Conservation (phyloP, 2,113 vertebrate species). For the Hippocampus comes region DNA sequence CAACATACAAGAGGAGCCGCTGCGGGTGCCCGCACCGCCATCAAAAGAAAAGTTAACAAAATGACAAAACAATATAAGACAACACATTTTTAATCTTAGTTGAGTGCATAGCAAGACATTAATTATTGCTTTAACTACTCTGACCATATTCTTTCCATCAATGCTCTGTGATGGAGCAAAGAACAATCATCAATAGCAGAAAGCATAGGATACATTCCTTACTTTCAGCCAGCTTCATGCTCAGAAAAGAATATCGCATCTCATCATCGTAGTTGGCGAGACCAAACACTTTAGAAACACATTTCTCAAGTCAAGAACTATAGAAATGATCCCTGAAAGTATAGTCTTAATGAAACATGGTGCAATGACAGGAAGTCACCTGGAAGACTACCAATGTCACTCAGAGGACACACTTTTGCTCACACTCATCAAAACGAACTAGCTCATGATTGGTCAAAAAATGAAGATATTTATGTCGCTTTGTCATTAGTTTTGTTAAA, state of each 20-base stretch:
- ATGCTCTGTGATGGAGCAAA: too few species aligned
- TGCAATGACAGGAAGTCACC: accelerated
- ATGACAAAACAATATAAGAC: too few species aligned
- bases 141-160: too few species aligned
- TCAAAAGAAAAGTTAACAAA: too few species aligned
- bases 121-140: too few species aligned
- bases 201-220: neutral
- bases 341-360: neutral
- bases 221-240: neutral
- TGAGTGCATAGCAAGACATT: too few species aligned
- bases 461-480: too few species aligned
- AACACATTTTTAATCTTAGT: too few species aligned
- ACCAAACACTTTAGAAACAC: constrained; percentile 58
- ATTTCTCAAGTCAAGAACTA: constrained; percentile 60
- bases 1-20: too few species aligned
- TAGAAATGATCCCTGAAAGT: neutral
- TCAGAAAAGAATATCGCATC: constrained; percentile 43
- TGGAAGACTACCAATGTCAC: neutral
- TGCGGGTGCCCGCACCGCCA: too few species aligned
- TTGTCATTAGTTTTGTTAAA: too few species aligned
- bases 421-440: neutral
- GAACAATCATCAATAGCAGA: neutral
- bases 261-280: constrained; percentile 58
- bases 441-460: too few species aligned
- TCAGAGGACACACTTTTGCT: neutral